Conservation (phyloP, 2,797 vertebrate genomes). For the Ficedula albicollis region DNA sequence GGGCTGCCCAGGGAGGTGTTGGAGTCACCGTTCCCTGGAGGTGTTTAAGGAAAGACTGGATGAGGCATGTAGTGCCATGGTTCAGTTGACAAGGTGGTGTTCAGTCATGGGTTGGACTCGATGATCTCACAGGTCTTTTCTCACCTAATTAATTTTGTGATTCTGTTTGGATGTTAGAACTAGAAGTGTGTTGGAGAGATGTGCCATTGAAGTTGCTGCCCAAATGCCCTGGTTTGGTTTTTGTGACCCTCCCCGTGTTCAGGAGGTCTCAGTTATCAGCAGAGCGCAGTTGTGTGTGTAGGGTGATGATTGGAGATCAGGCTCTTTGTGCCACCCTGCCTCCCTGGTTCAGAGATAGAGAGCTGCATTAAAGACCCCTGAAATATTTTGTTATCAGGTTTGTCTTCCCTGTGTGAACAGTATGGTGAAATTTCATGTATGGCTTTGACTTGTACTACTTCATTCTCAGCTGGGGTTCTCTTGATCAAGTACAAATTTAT, state of each 20-base stretch:
- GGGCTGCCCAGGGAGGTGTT: background rate
- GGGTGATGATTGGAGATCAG: background rate
- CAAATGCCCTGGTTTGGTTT: accelerated
- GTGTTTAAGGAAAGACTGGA: background rate
- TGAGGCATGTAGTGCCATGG: accelerated
- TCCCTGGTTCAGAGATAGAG: background rate
- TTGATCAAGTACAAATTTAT: background rate
- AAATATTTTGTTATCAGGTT: background rate
- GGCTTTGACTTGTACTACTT: background rate
- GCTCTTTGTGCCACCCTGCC: accelerated
- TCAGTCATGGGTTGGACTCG: background rate
- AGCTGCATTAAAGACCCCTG: background rate
- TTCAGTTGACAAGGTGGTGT: background rate
- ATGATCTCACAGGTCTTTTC: background rate
- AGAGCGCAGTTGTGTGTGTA: accelerated
- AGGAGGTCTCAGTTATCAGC: background rate
- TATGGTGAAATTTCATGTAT: background rate
- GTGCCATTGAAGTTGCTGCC: background rate
- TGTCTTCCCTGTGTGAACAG: background rate
- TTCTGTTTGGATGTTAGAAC: background rate
- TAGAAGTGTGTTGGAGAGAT: accelerated
- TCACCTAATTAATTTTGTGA: background rate
- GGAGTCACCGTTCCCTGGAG: background rate
- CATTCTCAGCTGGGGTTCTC: background rate
- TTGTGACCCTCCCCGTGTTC: background rate